Evolutionary conservation across 2,797 vertebrate genomes (phyloP), one percentile per base, ranked within the genome.

Genomic region (Danio kyathit): DNA sequence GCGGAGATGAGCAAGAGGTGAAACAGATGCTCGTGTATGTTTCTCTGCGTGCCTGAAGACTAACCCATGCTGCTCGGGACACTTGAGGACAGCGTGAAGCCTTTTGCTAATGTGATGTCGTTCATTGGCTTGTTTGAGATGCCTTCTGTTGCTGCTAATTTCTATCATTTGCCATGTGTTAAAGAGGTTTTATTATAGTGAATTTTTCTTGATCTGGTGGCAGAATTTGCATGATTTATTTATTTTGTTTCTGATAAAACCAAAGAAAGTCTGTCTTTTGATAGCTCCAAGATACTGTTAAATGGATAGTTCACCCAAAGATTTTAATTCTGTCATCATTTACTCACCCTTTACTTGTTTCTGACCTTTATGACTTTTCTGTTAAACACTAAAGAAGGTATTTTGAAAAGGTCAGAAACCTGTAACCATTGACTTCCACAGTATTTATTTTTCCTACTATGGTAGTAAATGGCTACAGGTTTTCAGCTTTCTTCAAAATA

Each of bases 1-100:
- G 86, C 64, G 86, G 85, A 89, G 90, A 91, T 87, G 82, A 83
- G 85, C 7, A 73, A 81, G 71, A 81, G 84, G 82, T 79, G 73
- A 63, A 64, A 74, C 79, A 76, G 76, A 38, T 0, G 56, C 19
- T 46, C 8, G 29, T 44, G 14, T 17, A 63, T 5, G 11, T 43
- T 61, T 40, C 38, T 38, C 14, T 52, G 17, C 54, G 38, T 74
- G 29, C 0, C 0, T 69, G 6, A 52, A 48, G 74, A 63, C 73
- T 70, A 66, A 78, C 66, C 73, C 57, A 46, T 78, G 72, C 79
- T 80, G 61, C 19, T 76, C 63, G 40, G 63, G 40, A 83, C 16
- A 59, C 79, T 78, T 81, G 56, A 78, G 77, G 56, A 64, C 63
- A 16, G 40, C n/a, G 12, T 64, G 60, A 51, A 56, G 52, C 44